Evolutionary conservation across 2,888 invertebrate species (phyloP), one percentile per base, ranked within the genome.

Genomic region (Pseudeuparius sepicola): DNA sequence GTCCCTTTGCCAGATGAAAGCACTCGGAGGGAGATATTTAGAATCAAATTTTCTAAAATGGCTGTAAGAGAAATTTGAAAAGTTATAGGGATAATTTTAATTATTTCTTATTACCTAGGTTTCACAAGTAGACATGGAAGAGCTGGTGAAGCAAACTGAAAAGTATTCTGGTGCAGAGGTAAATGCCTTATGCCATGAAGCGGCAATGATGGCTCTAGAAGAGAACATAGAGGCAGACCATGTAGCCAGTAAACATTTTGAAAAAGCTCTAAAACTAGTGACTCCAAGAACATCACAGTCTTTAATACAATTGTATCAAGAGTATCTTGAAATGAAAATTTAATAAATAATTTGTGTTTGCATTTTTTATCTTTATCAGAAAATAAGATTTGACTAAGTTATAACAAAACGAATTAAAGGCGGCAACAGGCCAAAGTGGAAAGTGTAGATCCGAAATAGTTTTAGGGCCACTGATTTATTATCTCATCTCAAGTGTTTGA

Each of bases 161-260:
- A 78, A 81, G 1, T 96, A 87, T 63, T 93, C 96, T 0, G 97
- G 97, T 0, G 97, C 97, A 1, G 97, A 98, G 67, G 70, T 88
- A 23, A 73, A 79, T 46, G 89, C 90, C 0, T 69, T 96, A 2
- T 94, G 94, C 53, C 81, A 89, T 42, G 92, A 93, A 63, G 94
- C 96, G 4, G 94, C 87, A 0, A 66, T 92, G 56, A 74, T 72
- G 53, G 87, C 92, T 2, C 61, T 94, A 28, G 83, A 88, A 54
- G 80, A 80, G 47, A 72, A 78, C 56, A 64, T 89, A 2, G 64
- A 78, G 4, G 74, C 78, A 15, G 50, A 62, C 7, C 54, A 57
- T 36, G 75, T 94, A 1, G 63, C 64, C 3, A 70, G 68, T 64
- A 60, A 64, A 23, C 82, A 93, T 65, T 92, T 94, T 59, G 66